Conservation (phyloP, 2,113 vertebrate species). For the Eira barbara region DNA sequence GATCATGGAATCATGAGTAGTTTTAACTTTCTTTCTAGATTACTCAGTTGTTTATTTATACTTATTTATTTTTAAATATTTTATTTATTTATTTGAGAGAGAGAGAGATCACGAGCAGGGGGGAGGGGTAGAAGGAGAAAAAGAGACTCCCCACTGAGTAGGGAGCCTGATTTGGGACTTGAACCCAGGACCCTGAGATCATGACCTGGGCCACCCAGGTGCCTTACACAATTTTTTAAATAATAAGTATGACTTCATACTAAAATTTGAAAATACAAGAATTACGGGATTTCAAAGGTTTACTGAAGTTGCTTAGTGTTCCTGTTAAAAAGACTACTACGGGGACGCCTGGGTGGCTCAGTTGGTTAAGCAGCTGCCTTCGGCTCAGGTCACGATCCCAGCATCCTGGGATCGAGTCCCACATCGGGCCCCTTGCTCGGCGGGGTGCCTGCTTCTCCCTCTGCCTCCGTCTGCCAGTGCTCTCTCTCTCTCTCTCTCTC, state of each 20-base stretch:
- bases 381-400: no score
- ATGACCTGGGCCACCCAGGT: background rate
- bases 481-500: no score
- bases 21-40: conserved; percentile 23
- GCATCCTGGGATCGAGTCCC: no score
- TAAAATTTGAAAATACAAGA: background rate
- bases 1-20: background rate
- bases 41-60: background rate
- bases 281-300: background rate
- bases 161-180: background rate
- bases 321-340: background rate
- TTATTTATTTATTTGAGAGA: background rate
- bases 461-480: no score
- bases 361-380: no score
- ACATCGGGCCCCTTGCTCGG: no score
- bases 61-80: background rate
- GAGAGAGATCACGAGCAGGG: background rate
- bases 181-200: background rate
- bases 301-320: background rate
- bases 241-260: background rate
- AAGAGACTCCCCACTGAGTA: background rate
- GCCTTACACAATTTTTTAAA: background rate
- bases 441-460: no score
- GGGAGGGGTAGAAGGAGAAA: background rate
- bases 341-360: no score